phyloP scores from a whole-genome alignment of 1,140 invertebrate genomes.

The Aphaenogaster rudis region DNA sequence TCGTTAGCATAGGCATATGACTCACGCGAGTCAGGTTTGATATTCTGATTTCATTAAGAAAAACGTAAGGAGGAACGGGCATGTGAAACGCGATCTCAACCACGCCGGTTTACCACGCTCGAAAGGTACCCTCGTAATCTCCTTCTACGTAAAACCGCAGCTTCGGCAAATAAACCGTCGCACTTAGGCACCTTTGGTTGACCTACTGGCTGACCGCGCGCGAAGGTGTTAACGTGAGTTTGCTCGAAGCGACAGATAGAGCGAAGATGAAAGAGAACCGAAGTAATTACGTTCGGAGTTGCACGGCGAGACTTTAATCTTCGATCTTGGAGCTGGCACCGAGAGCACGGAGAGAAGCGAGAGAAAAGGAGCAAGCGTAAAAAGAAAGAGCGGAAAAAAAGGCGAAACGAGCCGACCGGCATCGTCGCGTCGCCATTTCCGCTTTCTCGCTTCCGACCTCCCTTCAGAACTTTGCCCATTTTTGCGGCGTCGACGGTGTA shows the following conservation, averaged over 20 bases:
- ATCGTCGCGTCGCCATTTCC: constrained; percentile 49
- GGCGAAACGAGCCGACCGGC: constrained; percentile 43
- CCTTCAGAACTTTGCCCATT: constrained; percentile 54
- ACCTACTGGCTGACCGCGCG: constrained; percentile 57
- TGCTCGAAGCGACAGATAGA: constrained; percentile 75
- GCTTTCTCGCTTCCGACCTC: constrained; percentile 50
- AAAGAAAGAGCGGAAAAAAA: background rate
- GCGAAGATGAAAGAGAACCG: constrained; percentile 77
- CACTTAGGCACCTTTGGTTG: constrained; percentile 72
- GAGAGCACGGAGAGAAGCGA: background rate
- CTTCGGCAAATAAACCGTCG: constrained; percentile 74
- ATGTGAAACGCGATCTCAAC: background rate
- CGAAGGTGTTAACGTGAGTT: constrained; percentile 68
- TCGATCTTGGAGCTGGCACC: constrained; percentile 64
- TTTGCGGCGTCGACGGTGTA: constrained; percentile 50
- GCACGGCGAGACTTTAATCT: constrained; percentile 78
- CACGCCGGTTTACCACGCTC: background rate
- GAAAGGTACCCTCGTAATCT: constrained; percentile 14
- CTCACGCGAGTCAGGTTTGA: constrained; percentile 15
- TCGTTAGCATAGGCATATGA: constrained; percentile 15
- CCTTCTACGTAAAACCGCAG: constrained; percentile 30
- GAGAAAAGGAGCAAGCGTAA: background rate
- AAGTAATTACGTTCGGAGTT: constrained; percentile 78
- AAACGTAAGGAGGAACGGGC: background rate
- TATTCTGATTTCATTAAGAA: constrained; percentile 54